These are phyloP conservation scores for Peromyscus melanophrys DNA, from an alignment of 2,797 vertebrate species.

Conservation along the genomic window DNA sequence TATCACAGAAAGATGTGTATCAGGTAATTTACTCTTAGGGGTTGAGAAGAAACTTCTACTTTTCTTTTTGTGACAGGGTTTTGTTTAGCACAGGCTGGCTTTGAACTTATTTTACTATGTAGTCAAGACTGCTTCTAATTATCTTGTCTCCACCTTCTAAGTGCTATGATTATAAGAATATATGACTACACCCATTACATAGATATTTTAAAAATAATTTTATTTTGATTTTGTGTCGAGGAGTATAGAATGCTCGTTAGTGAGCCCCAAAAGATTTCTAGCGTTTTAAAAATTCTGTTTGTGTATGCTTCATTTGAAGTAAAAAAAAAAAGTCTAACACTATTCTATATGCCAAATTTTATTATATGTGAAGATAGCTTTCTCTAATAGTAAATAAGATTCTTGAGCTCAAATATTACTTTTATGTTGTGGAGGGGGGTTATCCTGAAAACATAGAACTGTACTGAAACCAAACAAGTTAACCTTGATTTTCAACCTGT, in stretches of 20 bases:
- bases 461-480: neutral
- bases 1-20: neutral
- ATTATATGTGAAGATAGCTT: neutral
- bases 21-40: neutral
- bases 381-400: conserved; percentile 28
- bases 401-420: neutral
- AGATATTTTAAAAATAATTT: neutral
- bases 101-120: neutral
- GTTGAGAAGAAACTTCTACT: neutral
- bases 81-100: neutral
- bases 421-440: neutral
- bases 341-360: conserved; percentile 3
- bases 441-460: neutral
- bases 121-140: neutral
- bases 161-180: neutral
- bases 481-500: neutral
- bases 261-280: neutral
- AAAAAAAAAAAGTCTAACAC: neutral
- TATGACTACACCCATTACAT: neutral
- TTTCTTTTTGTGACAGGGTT: conserved; percentile 7
- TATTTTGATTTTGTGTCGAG: neutral
- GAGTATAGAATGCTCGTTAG: neutral
- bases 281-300: neutral
- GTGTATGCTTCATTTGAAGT: neutral
- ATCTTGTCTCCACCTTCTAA: neutral